A percentile compares a stretch with the other conserved stretches of the same genome.
These are phyloP conservation scores for Dasysyrphus albostriatus DNA, from an alignment of 2,888 invertebrate genomes.

Conservation along the genomic window DNA sequence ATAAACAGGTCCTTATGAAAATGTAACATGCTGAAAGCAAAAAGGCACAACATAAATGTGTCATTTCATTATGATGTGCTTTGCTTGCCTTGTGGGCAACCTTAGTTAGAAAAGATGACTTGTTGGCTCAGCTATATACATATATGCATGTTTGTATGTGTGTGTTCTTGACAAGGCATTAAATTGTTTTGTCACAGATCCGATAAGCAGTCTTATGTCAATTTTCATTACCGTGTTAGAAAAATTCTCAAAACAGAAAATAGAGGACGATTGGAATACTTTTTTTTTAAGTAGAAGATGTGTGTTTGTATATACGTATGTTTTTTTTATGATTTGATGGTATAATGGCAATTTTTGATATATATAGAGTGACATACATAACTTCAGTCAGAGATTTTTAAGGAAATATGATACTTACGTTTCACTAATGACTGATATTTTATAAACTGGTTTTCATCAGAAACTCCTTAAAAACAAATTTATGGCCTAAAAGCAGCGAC, in stretches of 20 bases:
- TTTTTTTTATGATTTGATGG: too few species aligned
- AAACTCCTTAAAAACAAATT: too few species aligned
- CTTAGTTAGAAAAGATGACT: constrained; percentile 40
- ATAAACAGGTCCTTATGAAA: constrained; percentile 2
- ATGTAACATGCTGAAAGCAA: background rate
- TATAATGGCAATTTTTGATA: too few species aligned
- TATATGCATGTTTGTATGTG: background rate
- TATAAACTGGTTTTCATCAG: too few species aligned
- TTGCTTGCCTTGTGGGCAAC: constrained; percentile 22
- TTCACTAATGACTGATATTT: too few species aligned
- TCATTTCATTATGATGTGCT: constrained; percentile 33
- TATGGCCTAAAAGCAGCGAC: too few species aligned
- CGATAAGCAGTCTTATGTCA: constrained; percentile 39
- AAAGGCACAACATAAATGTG: constrained; percentile 52
- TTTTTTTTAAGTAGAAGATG: constrained; percentile 7
- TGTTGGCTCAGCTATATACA: constrained; percentile 14
- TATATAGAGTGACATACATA: too few species aligned
- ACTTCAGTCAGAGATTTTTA: too few species aligned
- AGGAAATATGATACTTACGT: too few species aligned
- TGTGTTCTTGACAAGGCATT: constrained; percentile 59
- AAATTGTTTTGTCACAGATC: constrained; percentile 66
- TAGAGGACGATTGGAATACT: background rate
- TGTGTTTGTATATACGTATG: too few species aligned
- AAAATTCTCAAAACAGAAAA: background rate
- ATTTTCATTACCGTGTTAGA: constrained; percentile 39